Conservation (phyloP, 2,797 vertebrate species). For the Carcharodon carcharias region DNA sequence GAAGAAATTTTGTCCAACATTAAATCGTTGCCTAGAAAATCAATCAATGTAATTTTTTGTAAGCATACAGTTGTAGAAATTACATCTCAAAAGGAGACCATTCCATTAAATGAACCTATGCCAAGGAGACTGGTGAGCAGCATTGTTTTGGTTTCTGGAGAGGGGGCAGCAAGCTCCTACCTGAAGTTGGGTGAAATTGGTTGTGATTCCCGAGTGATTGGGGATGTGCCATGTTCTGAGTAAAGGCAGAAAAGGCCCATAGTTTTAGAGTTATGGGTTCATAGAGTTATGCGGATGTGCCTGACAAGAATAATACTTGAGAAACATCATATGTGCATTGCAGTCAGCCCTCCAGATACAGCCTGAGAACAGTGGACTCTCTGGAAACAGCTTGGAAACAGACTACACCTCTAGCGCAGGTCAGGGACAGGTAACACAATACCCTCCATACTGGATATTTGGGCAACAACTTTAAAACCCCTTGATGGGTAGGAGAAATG, state of each 20-base stretch:
- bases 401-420: not conserved
- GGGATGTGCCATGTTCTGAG: not conserved
- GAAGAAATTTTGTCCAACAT: not conserved
- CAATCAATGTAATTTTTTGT: not conserved
- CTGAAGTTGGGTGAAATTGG: not conserved
- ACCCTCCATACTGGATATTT: too few relatives aligned
- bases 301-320: not conserved
- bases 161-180: not conserved
- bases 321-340: not conserved
- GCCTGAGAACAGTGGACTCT: not conserved
- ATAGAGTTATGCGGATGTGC: not conserved
- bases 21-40: not conserved
- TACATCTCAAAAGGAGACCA: not conserved
- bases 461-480: not conserved
- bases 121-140: not conserved
- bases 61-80: not conserved
- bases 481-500: not conserved
- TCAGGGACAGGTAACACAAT: not conserved
- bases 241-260: not conserved
- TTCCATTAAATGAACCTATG: too few relatives aligned
- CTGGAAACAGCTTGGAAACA: not conserved
- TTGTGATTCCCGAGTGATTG: not conserved
- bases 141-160: not conserved
- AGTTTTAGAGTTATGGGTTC: not conserved
- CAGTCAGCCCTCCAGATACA: not conserved